A percentile compares a stretch with the other conserved stretches of the same genome.
Conservation (phyloP, 1,140 invertebrate genomes). For the Adelges cooleyi region DNA sequence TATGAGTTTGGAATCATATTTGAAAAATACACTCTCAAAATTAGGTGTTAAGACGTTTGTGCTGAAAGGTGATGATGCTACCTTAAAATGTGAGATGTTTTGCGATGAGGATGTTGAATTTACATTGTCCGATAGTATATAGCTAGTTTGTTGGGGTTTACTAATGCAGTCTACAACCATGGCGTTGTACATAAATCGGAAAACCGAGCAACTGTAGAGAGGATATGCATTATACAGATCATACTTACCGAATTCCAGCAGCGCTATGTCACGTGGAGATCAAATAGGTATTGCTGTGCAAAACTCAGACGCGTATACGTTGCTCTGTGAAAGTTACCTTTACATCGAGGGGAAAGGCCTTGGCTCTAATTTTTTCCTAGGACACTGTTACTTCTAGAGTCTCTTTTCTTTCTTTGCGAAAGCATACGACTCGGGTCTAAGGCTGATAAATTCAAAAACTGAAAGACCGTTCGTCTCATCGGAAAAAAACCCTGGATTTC, state of each 20-base stretch:
- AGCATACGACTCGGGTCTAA: not conserved
- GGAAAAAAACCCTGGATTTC: too few relatives aligned
- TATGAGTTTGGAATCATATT: not conserved
- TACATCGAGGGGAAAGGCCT: not conserved
- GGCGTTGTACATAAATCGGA: not conserved
- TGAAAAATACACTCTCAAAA: not conserved
- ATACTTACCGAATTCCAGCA: slow-evolving; percentile 34
- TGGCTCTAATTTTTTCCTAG: not conserved
- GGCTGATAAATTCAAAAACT: not conserved
- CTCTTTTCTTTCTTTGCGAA: not conserved
- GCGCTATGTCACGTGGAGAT: slow-evolving; percentile 36
- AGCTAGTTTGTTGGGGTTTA: not conserved
- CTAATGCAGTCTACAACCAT: not conserved
- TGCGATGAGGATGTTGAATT: not conserved
- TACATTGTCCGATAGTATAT: not conserved
- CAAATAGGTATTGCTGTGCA: slow-evolving; percentile 36
- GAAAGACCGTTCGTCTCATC: not conserved
- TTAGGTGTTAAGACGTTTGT: not conserved
- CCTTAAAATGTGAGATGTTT: not conserved
- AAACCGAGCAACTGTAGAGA: slow-evolving; percentile 23
- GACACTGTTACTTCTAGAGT: too few relatives aligned
- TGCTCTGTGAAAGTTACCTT: slow-evolving; percentile 26
- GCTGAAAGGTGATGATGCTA: not conserved
- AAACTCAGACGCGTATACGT: slow-evolving; percentile 29
- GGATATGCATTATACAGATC: slow-evolving; percentile 31